Base-by-base conservation (phyloP, 2,113 vertebrate species). In the Copsychus sechellarum region DNA sequence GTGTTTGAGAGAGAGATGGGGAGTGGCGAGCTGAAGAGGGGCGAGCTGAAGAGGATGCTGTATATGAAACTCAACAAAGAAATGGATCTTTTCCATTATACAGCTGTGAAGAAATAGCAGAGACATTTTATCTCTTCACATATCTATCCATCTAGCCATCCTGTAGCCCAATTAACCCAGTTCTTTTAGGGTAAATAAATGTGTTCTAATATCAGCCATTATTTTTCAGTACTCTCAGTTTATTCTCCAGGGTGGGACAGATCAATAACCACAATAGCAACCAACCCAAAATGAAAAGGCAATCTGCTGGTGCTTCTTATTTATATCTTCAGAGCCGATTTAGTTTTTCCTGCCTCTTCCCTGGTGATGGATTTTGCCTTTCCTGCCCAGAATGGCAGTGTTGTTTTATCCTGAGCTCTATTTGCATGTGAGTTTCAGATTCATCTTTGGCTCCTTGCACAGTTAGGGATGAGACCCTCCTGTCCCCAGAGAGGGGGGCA, bases 401-500 rank as follows among this genome's bases (percentile, higher is more conserved):
- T 67, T 94, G 67, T 85, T 89, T 96, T 93, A 91, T 96, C 89
- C 87, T 65, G 38, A 81, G 34, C 56, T 85, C 38, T 77, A 93
- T 97, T 97, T 97, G 97, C 97, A 97, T 97, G 96, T 96, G 97
- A 93, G 96, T 97, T 95, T 97, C 92, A 95, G 97, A 97, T 98
- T 96, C 92, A 72, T 97, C 97, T 98, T 97, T 98, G 98, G 98
- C 97, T 98, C 92, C 97, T 96, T 47, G 92, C 94, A 91, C 22
- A 93, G 96, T 97, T 97, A 97, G 97, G 98, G 98, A 98, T 98
- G 98, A 98, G 97, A 97, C 97, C 97, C 96, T 97, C 92, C 34
- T 0, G 77, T 98, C 99, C 99, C 99, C 98, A 98, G 98, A 98
- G 99, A 99, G 99, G 98, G 99, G 98, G 99, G 99, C 99, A 99